A percentile compares a stretch with the other conserved stretches of the same genome.
Evolutionary conservation across 2,888 invertebrate genomes (phyloP).

Genomic region (Meta bourneti): DNA sequence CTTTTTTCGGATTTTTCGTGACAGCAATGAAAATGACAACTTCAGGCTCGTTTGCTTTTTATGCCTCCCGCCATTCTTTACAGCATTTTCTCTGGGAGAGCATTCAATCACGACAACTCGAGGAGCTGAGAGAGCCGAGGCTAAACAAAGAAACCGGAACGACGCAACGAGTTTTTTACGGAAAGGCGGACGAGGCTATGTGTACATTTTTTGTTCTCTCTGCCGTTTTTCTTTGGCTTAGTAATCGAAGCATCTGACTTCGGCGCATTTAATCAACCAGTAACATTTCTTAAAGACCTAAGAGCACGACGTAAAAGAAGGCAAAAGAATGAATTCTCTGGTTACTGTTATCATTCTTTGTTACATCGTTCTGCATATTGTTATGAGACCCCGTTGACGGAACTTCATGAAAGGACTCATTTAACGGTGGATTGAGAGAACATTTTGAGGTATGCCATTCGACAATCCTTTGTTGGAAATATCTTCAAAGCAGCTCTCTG

Average conservation of each 20-base stretch:
- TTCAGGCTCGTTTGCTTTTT: background rate
- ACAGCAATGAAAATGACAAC: slow-evolving; percentile 1
- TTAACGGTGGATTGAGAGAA: background rate
- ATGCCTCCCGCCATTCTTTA: background rate
- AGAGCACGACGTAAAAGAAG: background rate
- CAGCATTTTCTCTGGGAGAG: background rate
- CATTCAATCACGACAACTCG: slow-evolving; percentile 24
- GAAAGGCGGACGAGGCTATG: background rate
- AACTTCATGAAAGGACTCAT: background rate
- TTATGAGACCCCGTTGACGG: background rate
- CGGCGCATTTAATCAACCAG: slow-evolving; percentile 21
- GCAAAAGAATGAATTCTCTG: background rate
- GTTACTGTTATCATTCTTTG: background rate
- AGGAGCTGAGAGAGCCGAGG: background rate
- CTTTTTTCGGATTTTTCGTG: background rate
- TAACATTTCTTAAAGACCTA: background rate
- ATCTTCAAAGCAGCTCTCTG: background rate
- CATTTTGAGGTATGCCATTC: background rate
- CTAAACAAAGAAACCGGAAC: background rate
- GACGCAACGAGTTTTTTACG: slow-evolving; percentile 40
- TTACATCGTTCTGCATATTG: background rate
- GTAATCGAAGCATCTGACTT: slow-evolving; percentile 32
- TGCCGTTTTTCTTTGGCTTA: background rate
- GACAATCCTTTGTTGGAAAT: background rate
- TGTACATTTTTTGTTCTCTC: background rate